These are phyloP conservation scores for Elmis aenea DNA, from an alignment of 2,888 invertebrate species.

Conservation along the genomic window DNA sequence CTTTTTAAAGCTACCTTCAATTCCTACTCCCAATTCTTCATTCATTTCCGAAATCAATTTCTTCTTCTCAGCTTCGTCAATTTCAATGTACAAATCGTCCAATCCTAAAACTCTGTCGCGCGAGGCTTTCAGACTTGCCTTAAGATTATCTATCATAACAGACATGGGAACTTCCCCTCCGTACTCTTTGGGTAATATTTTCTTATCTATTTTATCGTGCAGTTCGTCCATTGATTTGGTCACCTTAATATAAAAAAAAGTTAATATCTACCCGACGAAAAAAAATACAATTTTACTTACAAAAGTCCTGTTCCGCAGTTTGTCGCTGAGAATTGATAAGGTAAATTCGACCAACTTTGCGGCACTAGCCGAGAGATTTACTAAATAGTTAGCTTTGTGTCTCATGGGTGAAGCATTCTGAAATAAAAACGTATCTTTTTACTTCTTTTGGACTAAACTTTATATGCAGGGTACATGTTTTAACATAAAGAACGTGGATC, in stretches of 20 bases:
- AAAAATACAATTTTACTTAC: constrained; percentile 50
- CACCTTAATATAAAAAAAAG: constrained; percentile 50
- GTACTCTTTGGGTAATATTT: constrained; percentile 80
- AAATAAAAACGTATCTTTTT: too few relatives aligned
- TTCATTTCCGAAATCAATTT: constrained; percentile 49
- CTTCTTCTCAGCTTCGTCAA: constrained; percentile 50
- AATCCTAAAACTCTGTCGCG: constrained; percentile 63
- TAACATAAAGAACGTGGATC: too few relatives aligned
- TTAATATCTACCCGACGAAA: not conserved
- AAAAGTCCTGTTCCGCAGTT: constrained; percentile 73
- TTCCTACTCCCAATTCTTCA: constrained; percentile 65
- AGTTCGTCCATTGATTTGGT: constrained; percentile 72
- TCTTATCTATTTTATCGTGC: constrained; percentile 63
- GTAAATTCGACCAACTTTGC: constrained; percentile 79
- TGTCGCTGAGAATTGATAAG: constrained; percentile 76
- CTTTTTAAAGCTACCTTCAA: constrained; percentile 80
- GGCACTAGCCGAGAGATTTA: constrained; percentile 78
- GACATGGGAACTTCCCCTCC: constrained; percentile 76
- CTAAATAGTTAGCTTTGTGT: constrained; percentile 82
- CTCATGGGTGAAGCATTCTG: constrained; percentile 87
- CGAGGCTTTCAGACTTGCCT: constrained; percentile 58
- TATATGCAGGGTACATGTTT: too few relatives aligned
- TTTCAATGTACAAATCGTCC: constrained; percentile 71
- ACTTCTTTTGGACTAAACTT: too few relatives aligned
- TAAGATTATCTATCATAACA: constrained; percentile 76